phyloP scores from a whole-genome alignment of 2,113 vertebrate species.

The Psilopsiagon aurifrons region DNA sequence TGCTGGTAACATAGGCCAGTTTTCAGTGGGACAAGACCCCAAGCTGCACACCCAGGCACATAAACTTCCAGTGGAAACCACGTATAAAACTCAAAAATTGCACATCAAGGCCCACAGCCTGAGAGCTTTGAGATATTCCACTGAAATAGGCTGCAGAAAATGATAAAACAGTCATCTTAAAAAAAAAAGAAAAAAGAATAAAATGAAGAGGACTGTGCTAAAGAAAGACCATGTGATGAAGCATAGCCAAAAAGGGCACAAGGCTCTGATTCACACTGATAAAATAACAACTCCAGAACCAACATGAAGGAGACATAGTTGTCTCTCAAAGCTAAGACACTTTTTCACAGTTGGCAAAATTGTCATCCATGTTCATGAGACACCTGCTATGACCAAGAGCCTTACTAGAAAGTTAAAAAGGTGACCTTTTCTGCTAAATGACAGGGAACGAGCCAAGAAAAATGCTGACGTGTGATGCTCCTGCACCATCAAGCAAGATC shows the following conservation, averaged over 20 bases:
- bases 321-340: neutral
- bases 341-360: neutral
- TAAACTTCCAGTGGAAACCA: neutral
- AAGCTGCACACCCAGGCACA: neutral
- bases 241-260: neutral
- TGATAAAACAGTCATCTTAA: neutral
- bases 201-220: neutral
- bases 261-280: neutral
- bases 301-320: accelerated
- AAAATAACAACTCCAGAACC: neutral
- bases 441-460: neutral
- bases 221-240: neutral
- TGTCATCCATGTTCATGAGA: neutral
- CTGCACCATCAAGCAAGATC: conserved; percentile 29
- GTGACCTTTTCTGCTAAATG: conserved; percentile 22
- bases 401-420: neutral
- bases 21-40: neutral
- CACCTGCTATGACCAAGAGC: neutral
- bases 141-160: neutral
- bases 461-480: neutral
- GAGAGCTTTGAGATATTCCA: neutral
- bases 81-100: neutral
- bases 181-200: neutral
- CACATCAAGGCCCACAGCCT: neutral
- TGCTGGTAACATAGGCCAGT: accelerated